phyloP scores from a whole-genome alignment of 2,888 invertebrate genomes.

The Isotomurus palustris region DNA sequence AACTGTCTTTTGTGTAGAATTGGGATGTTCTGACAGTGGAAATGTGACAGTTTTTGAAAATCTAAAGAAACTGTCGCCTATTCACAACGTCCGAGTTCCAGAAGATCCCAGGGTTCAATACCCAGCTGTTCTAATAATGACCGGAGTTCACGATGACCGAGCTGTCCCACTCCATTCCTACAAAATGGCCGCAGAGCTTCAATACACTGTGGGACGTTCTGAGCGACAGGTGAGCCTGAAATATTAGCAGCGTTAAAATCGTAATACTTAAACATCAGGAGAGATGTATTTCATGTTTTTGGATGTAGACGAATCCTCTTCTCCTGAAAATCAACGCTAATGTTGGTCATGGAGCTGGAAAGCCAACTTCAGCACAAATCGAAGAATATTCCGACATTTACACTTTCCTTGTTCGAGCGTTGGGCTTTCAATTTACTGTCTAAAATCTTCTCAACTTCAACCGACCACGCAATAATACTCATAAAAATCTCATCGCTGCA shows the following conservation, averaged over 20 bases:
- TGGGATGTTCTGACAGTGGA: slow-evolving; percentile 78
- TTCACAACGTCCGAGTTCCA: slow-evolving; percentile 81
- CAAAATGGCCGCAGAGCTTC: slow-evolving; percentile 87
- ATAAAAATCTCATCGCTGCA: too few species aligned
- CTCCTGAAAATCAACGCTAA: slow-evolving; percentile 86
- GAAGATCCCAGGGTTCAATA: slow-evolving; percentile 60
- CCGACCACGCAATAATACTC: too few species aligned
- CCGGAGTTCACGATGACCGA: slow-evolving; percentile 98
- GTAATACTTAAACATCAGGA: background rate
- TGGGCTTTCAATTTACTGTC: slow-evolving; percentile 60
- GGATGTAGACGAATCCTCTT: slow-evolving; percentile 65
- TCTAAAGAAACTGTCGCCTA: slow-evolving; percentile 80
- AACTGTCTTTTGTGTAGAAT: slow-evolving; percentile 88
- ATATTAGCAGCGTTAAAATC: background rate
- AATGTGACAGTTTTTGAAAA: slow-evolving; percentile 75
- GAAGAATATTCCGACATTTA: slow-evolving; percentile 87
- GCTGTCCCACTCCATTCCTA: slow-evolving; percentile 96
- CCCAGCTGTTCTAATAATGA: slow-evolving; percentile 85
- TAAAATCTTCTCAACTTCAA: too few species aligned
- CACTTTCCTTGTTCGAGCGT: slow-evolving; percentile 70
- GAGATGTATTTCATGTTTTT: background rate
- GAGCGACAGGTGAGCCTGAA: slow-evolving; percentile 53
- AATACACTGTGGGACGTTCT: slow-evolving; percentile 63
- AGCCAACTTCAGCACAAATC: slow-evolving; percentile 93
- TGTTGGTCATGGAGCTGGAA: slow-evolving; percentile 97